Evolutionary conservation across 2,888 invertebrate genomes (phyloP).

Genomic region (Colletes collaris): DNA sequence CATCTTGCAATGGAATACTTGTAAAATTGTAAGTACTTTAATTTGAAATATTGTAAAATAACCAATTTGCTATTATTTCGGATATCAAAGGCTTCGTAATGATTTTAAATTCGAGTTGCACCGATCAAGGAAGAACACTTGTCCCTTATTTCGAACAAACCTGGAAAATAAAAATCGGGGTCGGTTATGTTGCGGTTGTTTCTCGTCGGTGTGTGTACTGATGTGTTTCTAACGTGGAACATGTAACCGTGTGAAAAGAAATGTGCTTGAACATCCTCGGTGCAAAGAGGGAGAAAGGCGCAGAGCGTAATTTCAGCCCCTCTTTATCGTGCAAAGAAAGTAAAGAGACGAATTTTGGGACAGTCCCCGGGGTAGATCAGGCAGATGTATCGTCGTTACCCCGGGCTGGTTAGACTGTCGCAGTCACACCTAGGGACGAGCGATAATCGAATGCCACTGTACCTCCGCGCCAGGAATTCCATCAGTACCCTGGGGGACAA

Average conservation of each 20-base stretch:
- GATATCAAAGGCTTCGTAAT: too few relatives aligned
- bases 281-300: slow-evolving; percentile 57
- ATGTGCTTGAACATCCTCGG: slow-evolving; percentile 21
- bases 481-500: slow-evolving; percentile 91
- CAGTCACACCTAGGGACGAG: slow-evolving; percentile 66
- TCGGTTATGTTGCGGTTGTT: too few relatives aligned
- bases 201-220: too few relatives aligned
- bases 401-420: slow-evolving; percentile 69
- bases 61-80: too few relatives aligned
- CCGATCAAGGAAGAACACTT: too few relatives aligned
- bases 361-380: slow-evolving; percentile 66
- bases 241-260: not conserved
- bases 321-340: slow-evolving; percentile 52
- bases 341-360: slow-evolving; percentile 48
- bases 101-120: too few relatives aligned
- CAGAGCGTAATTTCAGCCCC: slow-evolving; percentile 49
- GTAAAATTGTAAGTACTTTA: too few relatives aligned
- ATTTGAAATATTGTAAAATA: too few relatives aligned
- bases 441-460: slow-evolving; percentile 77
- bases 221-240: not conserved
- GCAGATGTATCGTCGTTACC: slow-evolving; percentile 68
- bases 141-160: too few relatives aligned
- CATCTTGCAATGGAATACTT: too few relatives aligned
- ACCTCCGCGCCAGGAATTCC: slow-evolving; percentile 97
- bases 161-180: too few relatives aligned